These are phyloP conservation scores for Etheostoma spectabile DNA, from an alignment of 2,113 vertebrate species.

Conservation along the genomic window DNA sequence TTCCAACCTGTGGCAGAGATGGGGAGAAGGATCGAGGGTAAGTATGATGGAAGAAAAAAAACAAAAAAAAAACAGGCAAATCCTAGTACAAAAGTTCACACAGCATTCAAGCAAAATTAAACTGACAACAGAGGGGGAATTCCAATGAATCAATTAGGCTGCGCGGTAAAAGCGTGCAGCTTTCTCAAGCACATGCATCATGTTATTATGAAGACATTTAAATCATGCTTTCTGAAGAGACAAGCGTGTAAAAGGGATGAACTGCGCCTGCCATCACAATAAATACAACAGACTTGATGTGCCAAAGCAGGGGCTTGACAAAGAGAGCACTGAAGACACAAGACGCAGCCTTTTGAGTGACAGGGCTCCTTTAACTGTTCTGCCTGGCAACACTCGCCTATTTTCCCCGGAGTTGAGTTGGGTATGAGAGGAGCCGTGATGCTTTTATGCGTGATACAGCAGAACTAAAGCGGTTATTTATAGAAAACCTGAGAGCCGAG, in stretches of 20 bases:
- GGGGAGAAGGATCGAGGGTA: conserved; percentile 38
- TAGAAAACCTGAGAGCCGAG: conserved; percentile 80
- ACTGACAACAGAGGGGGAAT: conserved; percentile 71
- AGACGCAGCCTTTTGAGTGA: conserved; percentile 66
- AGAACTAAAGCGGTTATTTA: conserved; percentile 86
- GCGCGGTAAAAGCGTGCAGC: conserved; percentile 53
- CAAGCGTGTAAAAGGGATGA: conserved; percentile 81
- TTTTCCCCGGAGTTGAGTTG: conserved; percentile 73
- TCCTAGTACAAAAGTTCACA: conserved; percentile 68
- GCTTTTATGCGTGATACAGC: conserved; percentile 85
- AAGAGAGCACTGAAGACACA: conserved; percentile 52
- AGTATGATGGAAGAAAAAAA: conserved; percentile 31
- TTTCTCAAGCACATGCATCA: conserved; percentile 57
- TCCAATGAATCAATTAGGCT: conserved; percentile 75
- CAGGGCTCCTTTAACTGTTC: conserved; percentile 85
- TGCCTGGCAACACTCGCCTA: conserved; percentile 83
- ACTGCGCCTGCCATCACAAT: conserved; percentile 76
- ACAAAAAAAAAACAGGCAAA: conserved; percentile 26
- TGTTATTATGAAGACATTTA: conserved; percentile 68
- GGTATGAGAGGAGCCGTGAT: conserved; percentile 66
- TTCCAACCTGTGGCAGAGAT: conserved; percentile 91
- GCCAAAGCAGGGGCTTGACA: conserved; percentile 69
- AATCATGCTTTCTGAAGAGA: conserved; percentile 73
- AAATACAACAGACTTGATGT: conserved; percentile 71
- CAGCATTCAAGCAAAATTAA: conserved; percentile 66